Base-by-base conservation (phyloP, 2,797 vertebrate species). In the Oreochromis grahami region DNA sequence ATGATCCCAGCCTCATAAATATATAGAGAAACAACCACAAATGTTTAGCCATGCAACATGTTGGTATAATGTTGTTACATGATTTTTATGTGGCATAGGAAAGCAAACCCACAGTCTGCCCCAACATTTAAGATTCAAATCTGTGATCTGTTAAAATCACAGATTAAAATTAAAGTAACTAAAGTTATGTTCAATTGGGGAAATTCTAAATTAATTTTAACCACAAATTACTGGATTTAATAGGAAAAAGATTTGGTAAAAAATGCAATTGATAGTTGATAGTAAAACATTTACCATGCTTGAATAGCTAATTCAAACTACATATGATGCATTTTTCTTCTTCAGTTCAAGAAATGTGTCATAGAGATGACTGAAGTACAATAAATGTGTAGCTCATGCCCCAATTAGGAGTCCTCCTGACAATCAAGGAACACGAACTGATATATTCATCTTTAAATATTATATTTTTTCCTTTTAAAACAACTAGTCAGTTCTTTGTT, bases 381-480 rank as follows among this genome's bases (percentile, higher is more conserved):
- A n/a, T 12, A 80, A n/a, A 43, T 12, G 17, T 36, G 8, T 70
- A 87, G 85, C 32, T 84, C 1, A 0, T 4, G 7, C 63, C 86
- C 90, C 43, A 92, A 90, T 84, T 89, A 89, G 41, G 15, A 88
- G 29, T 79, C 92, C 93, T 94, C 90, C 84, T 93, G 87, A 81
- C 36, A 6, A 82, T 12, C 52, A 11, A 80, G 43, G 26, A 48
- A 34, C 82, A 70, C 45, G 4, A 21, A 19, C 53, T 68, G 65
- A 74, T 32, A 19, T 34, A 41, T 72, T 34, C 34, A 48, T 43
- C 48, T 80, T 63, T 63, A 53, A 36, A 11, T 43, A 24, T n/a
- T n/a, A n/a, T n/a, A n/a, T 32, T 45, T 36, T 26, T 2, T 0
- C 0, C 17, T 5, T 65, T 21, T 36, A 63, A 36, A 17, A 45